Evolutionary conservation across 2,888 invertebrate genomes (phyloP), one percentile per base, ranked within the genome.

Genomic region (Antitype chi): DNA sequence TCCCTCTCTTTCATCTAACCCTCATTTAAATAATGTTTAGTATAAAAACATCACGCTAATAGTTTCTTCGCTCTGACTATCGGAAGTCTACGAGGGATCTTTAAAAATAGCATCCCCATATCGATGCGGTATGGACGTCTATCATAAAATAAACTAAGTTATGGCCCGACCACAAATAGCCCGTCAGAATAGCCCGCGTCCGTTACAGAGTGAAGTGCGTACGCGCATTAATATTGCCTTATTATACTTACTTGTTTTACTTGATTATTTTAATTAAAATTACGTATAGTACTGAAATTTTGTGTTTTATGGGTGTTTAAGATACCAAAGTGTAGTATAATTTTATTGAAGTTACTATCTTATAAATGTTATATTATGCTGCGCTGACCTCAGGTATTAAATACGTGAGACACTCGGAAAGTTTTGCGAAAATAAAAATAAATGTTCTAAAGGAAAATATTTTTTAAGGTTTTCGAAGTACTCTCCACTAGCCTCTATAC

Each of bases 121-220:
- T 82, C 78, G 85, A 84, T 80, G 52, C 60, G 75, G 78, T 77
- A 68, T 84, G 68, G 68, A 82, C 71, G 76, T 74, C 73, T 70
- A 82, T 87, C 86, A 86, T 88, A 87, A 86, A 86, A 82, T 72
- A 55, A 70, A 71, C 78, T 80, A 88, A 86, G 80, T 88, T 86
- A 87, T 85, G 74, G 72, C 79, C 73, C 70, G 52, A 64, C 81
- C 81, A 75, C 77, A 86, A 87, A 87, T 87, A 87, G 82, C 78
- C 72, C 53, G 38, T 23, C 49, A 62, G 69, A 85, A 84, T 85
- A 82, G 76, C 68, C 62, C 73, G 69, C 78, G 76, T 78, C 83
- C 81, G 80, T 79, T 85, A 25, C 67, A 79, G 79, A 70, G 75
- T 85, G 80, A 87, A 86, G 74, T 80, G 76, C 55, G 70, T 76